Conservation (phyloP, 2,113 vertebrate genomes). For the rat (Rattus norvegicus) region DNA sequence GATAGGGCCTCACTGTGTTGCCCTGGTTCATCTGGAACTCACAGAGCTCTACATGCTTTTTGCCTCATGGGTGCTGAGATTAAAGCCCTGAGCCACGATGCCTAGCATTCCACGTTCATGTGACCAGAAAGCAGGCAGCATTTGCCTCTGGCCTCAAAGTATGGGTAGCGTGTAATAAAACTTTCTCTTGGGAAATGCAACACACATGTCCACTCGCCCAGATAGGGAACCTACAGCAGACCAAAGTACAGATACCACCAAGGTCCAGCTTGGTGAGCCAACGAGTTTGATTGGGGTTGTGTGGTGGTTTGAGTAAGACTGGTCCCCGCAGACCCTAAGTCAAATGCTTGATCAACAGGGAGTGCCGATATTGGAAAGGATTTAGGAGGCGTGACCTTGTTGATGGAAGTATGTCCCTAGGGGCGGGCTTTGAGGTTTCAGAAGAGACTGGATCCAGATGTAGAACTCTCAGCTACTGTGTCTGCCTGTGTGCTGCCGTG, state of each 20-base stretch:
- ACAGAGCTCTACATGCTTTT: not conserved
- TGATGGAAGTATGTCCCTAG: not conserved
- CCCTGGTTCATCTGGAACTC: not conserved
- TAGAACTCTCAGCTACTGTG: not conserved
- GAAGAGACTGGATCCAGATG: not conserved
- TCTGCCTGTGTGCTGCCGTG: not conserved
- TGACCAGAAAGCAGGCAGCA: not conserved
- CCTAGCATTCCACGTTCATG: not conserved
- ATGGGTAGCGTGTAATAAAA: not conserved
- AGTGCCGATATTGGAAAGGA: not conserved
- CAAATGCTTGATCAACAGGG: not conserved
- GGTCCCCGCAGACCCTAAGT: not conserved
- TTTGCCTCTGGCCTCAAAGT: not conserved
- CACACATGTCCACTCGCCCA: not conserved
- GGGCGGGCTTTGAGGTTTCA: not conserved
- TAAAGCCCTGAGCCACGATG: not conserved
- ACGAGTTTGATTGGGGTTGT: not conserved
- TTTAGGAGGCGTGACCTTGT: not conserved
- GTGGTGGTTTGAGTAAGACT: not conserved
- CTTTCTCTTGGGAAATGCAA: not conserved
- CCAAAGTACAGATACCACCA: not conserved
- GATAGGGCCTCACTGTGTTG: not conserved
- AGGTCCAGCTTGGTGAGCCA: not conserved
- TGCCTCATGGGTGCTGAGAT: not conserved
- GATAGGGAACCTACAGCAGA: not conserved